Percentiles rank a stretch among this genome's conserved stretches.
These are phyloP conservation scores for Camponotus fellah DNA, from an alignment of 2,888 invertebrate species.

Conservation along the genomic window DNA sequence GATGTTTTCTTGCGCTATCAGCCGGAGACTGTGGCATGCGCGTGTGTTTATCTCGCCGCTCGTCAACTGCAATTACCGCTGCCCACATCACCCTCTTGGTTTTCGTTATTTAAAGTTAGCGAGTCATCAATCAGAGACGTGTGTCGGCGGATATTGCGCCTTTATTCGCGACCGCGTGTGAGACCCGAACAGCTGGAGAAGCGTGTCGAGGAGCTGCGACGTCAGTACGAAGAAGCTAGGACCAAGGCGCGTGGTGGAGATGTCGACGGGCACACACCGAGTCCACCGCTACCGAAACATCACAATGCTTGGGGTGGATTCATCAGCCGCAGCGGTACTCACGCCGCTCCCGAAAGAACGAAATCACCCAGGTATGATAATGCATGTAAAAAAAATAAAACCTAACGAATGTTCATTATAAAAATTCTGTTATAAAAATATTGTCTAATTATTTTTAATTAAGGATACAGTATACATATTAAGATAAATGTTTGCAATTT, in stretches of 20 bases:
- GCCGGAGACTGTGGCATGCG: slow-evolving; percentile 99
- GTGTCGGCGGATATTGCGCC: slow-evolving; percentile 92
- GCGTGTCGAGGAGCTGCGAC: slow-evolving; percentile 91
- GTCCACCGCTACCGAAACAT: slow-evolving; percentile 87
- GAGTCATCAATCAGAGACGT: slow-evolving; percentile 95
- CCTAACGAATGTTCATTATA: not conserved
- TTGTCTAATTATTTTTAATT: not conserved
- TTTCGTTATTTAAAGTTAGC: slow-evolving; percentile 93
- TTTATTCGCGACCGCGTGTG: slow-evolving; percentile 95
- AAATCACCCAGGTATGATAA: slow-evolving; percentile 83
- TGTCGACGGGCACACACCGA: slow-evolving; percentile 87
- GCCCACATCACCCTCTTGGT: slow-evolving; percentile 97
- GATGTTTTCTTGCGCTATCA: slow-evolving; percentile 98
- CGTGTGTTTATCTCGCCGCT: slow-evolving; percentile 99
- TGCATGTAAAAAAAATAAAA: not conserved
- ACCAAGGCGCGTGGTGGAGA: slow-evolving; percentile 87
- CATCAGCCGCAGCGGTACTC: slow-evolving; percentile 87
- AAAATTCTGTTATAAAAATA: not conserved
- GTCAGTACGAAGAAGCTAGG: slow-evolving; percentile 90
- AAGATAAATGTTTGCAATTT: not conserved
- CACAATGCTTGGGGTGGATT: slow-evolving; percentile 91
- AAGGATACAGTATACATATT: not conserved
- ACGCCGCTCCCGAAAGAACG: slow-evolving; percentile 82
- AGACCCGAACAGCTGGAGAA: slow-evolving; percentile 91
- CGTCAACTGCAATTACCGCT: slow-evolving; percentile 94